phyloP scores from a whole-genome alignment of 2,113 vertebrate species.

The Elanoides forficatus region DNA sequence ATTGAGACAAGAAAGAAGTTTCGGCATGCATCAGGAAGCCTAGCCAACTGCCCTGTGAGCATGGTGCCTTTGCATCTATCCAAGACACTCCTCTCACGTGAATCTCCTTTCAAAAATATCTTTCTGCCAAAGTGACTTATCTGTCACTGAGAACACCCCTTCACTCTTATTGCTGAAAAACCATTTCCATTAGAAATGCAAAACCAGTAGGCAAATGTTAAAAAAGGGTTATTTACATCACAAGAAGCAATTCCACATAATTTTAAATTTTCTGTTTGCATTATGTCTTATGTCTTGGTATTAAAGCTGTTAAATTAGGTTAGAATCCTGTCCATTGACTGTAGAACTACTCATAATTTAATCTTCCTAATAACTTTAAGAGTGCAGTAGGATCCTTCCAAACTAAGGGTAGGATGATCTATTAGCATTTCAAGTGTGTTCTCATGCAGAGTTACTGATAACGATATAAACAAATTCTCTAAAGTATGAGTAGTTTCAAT shows the following conservation, averaged over 20 bases:
- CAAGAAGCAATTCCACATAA: background rate
- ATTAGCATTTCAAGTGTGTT: background rate
- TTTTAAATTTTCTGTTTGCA: background rate
- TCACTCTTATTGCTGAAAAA: background rate
- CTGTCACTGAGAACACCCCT: background rate
- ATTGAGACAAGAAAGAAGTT: background rate
- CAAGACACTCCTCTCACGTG: background rate
- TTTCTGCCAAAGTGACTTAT: background rate
- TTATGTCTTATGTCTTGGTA: background rate
- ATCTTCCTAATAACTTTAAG: slow-evolving; percentile 9
- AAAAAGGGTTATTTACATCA: background rate
- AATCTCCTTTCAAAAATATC: background rate
- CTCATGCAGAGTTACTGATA: background rate
- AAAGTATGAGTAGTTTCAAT: background rate
- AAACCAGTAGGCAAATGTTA: background rate
- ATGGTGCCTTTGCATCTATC: background rate
- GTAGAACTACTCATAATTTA: background rate
- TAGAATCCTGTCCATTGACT: slow-evolving; percentile 11
- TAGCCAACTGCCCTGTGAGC: background rate
- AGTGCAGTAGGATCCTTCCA: background rate
- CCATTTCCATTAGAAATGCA: background rate
- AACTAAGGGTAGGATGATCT: background rate
- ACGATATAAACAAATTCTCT: background rate
- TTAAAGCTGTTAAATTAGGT: background rate
- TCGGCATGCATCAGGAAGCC: background rate